Conservation (phyloP, 2,797 vertebrate genomes). For the Kryptopterus vitreolus region DNA sequence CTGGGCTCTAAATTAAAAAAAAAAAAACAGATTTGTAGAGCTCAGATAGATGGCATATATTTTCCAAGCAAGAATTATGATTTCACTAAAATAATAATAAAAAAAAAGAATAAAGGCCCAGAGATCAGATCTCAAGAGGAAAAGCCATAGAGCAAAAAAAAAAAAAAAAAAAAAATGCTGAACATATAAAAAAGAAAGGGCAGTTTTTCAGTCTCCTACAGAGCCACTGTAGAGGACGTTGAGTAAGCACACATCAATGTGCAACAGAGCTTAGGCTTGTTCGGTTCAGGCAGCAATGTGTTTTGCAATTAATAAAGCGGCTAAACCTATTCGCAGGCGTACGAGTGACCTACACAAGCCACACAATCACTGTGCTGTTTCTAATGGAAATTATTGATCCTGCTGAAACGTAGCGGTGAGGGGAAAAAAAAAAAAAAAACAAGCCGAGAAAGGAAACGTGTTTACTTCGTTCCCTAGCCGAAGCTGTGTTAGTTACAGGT, state of each 20-base stretch:
- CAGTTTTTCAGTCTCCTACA: constrained; percentile 14
- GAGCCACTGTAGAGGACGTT: constrained; percentile 29
- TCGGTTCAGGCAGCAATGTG: constrained; percentile 42
- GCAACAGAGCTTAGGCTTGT: constrained; percentile 27
- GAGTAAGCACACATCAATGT: constrained; percentile 47
- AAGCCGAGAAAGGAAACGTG: constrained; percentile 40
- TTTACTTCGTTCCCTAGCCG: constrained; percentile 35
- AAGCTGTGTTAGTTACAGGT: constrained; percentile 41
- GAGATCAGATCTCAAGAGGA: constrained; percentile 24
- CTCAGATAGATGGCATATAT: constrained; percentile 20
- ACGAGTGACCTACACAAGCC: constrained; percentile 59
- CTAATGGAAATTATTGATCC: constrained; percentile 80
- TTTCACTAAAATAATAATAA: neutral
- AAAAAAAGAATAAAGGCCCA: no score
- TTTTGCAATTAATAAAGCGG: constrained; percentile 73
- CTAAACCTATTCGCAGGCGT: constrained; percentile 59
- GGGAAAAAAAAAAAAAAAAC: constrained; percentile 33
- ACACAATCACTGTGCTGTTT: constrained; percentile 61
- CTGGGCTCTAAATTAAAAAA: neutral
- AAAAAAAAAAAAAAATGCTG: neutral
- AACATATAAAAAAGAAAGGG: neutral
- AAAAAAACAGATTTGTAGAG: neutral
- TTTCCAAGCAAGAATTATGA: neutral
- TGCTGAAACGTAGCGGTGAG: constrained; percentile 60
- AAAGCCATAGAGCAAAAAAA: neutral